Base-by-base conservation (phyloP, 2,797 vertebrate genomes). In the Esox masquinongy region DNA sequence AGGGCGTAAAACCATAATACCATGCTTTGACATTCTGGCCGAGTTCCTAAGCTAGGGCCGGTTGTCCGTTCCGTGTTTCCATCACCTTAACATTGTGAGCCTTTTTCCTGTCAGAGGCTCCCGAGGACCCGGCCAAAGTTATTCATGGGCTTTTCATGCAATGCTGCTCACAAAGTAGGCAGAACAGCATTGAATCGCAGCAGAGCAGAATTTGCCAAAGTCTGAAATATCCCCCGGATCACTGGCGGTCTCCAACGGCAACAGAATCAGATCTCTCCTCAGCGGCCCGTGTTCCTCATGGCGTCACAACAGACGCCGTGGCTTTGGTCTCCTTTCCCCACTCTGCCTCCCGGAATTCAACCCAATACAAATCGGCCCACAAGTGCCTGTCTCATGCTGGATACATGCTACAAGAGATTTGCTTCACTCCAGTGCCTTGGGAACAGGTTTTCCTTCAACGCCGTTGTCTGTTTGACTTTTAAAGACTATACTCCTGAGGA, bases 131-230 rank as follows among this genome's bases (percentile, higher is more conserved):
- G 22, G 17, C 0, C 34, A 36, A 15, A 34, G 53, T 59, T 53
- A 72, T 72, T 53, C 70, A 19, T 22, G 1, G 29, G 50, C 50
- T 73, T 89, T 88, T 89, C 87, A 89, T 86, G 88, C 88, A 80
- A 85, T 77, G 85, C 90, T 91, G 90, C 88, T 88, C 88, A 86
- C 87, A 88, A 89, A 91, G 87, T 80, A 88, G 87, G 87, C 90
- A 87, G 86, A 89, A 86, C 86, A 73, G 66, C 84, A 91, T 82
- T 84, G 85, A 85, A 85, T 84, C 83, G 80, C 77, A 17, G 68
- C 36, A 24, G 29, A 89, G 84, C 83, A 77, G 88, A 39, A 36
- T 80, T 84, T 79, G 85, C 83, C 83, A 82, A 85, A 86, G 78
- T 87, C 84, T 77, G 47, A 86, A 70, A 79, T 89, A 88, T 88